phyloP scores from a whole-genome alignment of 1,140 invertebrate genomes.

The Drosophila arizonae region DNA sequence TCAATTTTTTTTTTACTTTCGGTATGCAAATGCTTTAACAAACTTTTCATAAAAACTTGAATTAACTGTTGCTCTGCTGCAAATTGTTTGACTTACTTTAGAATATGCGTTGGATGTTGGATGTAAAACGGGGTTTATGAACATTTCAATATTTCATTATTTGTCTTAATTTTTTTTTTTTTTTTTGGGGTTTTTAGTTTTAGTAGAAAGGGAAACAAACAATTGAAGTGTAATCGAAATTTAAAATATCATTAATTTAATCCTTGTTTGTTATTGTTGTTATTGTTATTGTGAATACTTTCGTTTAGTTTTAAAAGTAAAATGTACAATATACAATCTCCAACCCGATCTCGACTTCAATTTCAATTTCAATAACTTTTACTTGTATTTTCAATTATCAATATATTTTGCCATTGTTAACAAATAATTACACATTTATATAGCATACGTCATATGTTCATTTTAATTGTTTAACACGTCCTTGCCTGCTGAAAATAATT shows the following conservation, averaged over 20 bases:
- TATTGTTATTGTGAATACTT: conserved; percentile 64
- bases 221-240: conserved; percentile 56
- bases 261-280: conserved; percentile 32
- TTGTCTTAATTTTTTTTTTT: conserved; percentile 31
- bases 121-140: not conserved
- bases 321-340: conserved; percentile 67
- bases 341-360: conserved; percentile 47
- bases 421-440: conserved; percentile 74
- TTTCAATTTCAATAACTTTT: conserved; percentile 52
- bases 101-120: too few relatives aligned
- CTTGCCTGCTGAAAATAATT: conserved; percentile 73
- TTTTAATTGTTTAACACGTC: conserved; percentile 49
- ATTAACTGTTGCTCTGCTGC: conserved; percentile 25
- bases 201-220: not conserved
- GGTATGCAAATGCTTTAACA: conserved; percentile 54
- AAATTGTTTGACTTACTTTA: conserved; percentile 13
- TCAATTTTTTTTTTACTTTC: conserved; percentile 9
- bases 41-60: conserved; percentile 66
- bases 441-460: conserved; percentile 50
- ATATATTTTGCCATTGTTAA: conserved; percentile 49
- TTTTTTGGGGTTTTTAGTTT: not conserved
- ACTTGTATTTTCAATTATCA: conserved; percentile 41
- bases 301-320: conserved; percentile 67
- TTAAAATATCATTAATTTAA: conserved; percentile 61
- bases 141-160: conserved; percentile 70